Conservation (phyloP, 2,797 vertebrate genomes). For the Apodemus agrarius region DNA sequence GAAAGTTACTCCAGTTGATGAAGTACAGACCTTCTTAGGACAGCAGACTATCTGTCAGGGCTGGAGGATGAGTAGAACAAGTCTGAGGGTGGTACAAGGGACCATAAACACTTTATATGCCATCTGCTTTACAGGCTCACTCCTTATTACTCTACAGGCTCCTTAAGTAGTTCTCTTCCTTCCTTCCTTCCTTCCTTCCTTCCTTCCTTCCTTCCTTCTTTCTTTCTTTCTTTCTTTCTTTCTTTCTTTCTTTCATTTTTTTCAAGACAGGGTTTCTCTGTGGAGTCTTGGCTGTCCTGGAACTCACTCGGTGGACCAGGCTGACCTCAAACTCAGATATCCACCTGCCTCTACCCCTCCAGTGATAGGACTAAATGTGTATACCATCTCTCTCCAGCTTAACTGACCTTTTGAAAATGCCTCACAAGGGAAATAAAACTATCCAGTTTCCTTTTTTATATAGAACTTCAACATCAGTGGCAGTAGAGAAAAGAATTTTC, state of each 20-base stretch:
- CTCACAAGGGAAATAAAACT: not conserved
- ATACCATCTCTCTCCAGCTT: not conserved
- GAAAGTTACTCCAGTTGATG: constrained; percentile 47
- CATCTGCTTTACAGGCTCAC: not conserved
- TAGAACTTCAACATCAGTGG: constrained; percentile 10
- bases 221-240: too few relatives aligned
- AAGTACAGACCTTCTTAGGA: constrained; percentile 48
- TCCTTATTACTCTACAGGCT: not conserved
- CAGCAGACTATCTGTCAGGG: constrained; percentile 29
- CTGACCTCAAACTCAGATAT: not conserved
- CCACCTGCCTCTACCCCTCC: too few relatives aligned
- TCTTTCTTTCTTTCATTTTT: not conserved
- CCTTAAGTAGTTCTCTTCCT: not conserved
- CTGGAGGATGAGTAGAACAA: not conserved
- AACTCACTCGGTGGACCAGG: not conserved
- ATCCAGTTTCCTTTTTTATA: constrained; percentile 26
- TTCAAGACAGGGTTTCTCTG: not conserved
- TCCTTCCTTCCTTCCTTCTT: too few relatives aligned
- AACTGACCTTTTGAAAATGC: not conserved
- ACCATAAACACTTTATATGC: constrained; percentile 37
- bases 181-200: too few relatives aligned
- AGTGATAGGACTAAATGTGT: not conserved
- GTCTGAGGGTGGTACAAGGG: not conserved
- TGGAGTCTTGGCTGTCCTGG: not conserved
- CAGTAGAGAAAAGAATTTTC: not conserved